A percentile compares a stretch with the other conserved stretches of the same genome.
These are phyloP conservation scores for Tipula lateralis DNA, from an alignment of 2,888 invertebrate genomes.

Conservation along the genomic window DNA sequence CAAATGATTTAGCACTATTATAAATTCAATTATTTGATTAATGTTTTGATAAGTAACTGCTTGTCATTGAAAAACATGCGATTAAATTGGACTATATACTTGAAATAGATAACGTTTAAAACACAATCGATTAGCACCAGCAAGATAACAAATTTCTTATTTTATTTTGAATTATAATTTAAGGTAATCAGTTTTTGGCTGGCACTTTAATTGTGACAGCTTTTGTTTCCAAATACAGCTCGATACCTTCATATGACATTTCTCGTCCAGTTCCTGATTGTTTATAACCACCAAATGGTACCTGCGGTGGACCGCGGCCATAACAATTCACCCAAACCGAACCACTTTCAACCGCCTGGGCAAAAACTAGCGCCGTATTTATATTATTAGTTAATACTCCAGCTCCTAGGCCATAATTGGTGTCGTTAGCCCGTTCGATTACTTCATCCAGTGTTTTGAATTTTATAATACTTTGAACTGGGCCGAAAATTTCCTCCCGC, in stretches of 20 bases:
- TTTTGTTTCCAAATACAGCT: conserved; percentile 73
- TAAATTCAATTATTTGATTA: not conserved
- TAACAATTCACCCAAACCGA: conserved; percentile 68
- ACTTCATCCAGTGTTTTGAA: conserved; percentile 72
- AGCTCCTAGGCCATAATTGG: conserved; percentile 75
- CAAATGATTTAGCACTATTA: too few relatives aligned
- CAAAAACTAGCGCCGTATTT: conserved; percentile 68
- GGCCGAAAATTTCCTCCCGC: conserved; percentile 79
- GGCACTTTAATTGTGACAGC: conserved; percentile 59
- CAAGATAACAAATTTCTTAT: not conserved
- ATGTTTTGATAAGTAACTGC: too few relatives aligned
- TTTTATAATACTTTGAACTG: conserved; percentile 80
- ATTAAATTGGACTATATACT: too few relatives aligned
- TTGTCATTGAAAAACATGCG: too few relatives aligned
- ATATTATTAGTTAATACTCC: conserved; percentile 77
- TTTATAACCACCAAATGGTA: conserved; percentile 86
- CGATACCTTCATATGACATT: conserved; percentile 64
- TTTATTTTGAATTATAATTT: not conserved
- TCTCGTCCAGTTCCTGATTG: conserved; percentile 83
- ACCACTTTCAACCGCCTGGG: conserved; percentile 71
- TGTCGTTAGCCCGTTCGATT: conserved; percentile 74
- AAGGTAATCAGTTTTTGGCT: conserved; percentile 35
- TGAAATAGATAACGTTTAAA: too few relatives aligned
- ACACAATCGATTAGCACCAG: not conserved
- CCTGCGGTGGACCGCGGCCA: conserved; percentile 54